Base-by-base conservation (phyloP, 2,113 vertebrate genomes). In the Thunnus thynnus region DNA sequence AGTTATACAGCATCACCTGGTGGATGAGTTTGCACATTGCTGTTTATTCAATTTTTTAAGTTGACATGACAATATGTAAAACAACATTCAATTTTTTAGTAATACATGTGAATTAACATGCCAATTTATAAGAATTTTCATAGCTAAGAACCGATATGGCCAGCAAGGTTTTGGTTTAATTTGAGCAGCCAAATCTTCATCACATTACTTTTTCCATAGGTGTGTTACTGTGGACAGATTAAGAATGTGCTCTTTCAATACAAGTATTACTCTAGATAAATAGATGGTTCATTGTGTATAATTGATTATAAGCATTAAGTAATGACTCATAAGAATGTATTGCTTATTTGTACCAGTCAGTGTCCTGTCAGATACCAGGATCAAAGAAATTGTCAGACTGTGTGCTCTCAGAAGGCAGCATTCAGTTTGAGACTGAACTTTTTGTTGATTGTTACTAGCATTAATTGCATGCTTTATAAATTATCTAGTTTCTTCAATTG, bases 11-110 rank as follows among this genome's bases (percentile, higher is more conserved):
- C 69, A 50, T 13, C 72, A 80, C 69, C 52, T 65, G 52, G 82
- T 74, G 84, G 73, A 56, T 3, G n/a, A 27, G 62, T 82, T 88
- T 82, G 36, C 65, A 82, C 83, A 77, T 87, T 85, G 69, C 76
- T 70, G 22, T 93, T 93, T 93, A 91, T 91, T 54, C 20, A 5
- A 74, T 41, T 41, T 77, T 72, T 77, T 30, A 55, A 67, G 57
- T 75, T 73, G 58, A 76, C 78, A 85, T 88, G 69, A 85, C 76
- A 82, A 64, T 10, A 70, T 76, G 78, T 76, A 60, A 84, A 90
- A 87, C 52, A 84, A 70, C 47, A 66, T 86, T 86, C 10, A 63
- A 36, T 54, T 32, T 61, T 27, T 17, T 32, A 64, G 2, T 44
- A 68, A 72, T 57, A 75, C 11, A 60, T 80, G 65, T 61, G 48